Conservation (phyloP, 2,888 invertebrate genomes). For the Yponomeuta sedellus region DNA sequence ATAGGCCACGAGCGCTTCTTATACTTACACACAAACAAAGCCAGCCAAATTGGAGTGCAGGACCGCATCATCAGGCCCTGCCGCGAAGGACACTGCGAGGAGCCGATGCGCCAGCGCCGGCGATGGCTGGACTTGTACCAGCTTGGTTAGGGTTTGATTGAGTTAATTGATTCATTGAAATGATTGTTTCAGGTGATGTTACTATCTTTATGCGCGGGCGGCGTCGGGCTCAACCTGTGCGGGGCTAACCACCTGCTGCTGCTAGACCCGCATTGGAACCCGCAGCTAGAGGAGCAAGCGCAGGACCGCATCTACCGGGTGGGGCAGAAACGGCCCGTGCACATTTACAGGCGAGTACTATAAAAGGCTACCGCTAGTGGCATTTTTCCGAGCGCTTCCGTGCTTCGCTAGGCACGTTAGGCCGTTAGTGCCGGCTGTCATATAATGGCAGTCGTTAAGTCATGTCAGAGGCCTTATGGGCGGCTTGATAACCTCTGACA, state of each 20-base stretch:
- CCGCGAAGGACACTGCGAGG: constrained; percentile 91
- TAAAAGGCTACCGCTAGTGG: no score
- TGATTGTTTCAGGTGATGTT: constrained; percentile 77
- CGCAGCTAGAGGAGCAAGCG: constrained; percentile 95
- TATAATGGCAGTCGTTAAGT: no score
- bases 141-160: constrained; percentile 91
- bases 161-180: no score
- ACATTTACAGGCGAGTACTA: constrained; percentile 86
- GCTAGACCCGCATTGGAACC: constrained; percentile 97
- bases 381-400: no score
- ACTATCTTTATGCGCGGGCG: constrained; percentile 94
- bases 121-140: constrained; percentile 87
- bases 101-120: constrained; percentile 90
- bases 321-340: constrained; percentile 89
- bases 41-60: constrained; percentile 92
- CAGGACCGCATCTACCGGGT: constrained; percentile 95
- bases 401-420: no score
- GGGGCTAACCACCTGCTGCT: constrained; percentile 95
- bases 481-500: no score
- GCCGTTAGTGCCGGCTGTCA: no score
- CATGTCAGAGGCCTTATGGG: no score
- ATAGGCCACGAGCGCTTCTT: no score
- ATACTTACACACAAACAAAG: constrained; percentile 92
- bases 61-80: constrained; percentile 88
- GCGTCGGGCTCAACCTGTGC: constrained; percentile 94